Evolutionary conservation across 2,888 invertebrate genomes (phyloP).

Genomic region (Uloborus plumipes): DNA sequence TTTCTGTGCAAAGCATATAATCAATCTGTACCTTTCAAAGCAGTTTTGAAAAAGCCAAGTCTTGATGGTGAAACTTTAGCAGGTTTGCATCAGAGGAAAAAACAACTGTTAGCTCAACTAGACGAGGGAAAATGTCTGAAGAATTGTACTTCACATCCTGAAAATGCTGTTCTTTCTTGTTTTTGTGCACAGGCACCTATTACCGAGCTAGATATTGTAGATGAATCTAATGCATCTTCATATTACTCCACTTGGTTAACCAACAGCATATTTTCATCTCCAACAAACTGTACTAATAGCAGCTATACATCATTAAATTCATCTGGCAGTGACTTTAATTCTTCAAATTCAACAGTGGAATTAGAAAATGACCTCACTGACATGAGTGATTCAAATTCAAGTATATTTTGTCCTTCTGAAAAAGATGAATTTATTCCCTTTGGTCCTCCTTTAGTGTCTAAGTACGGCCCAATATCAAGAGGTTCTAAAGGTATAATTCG

Average conservation of each 20-base stretch:
- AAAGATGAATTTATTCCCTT: conserved; percentile 80
- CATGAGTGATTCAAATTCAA: conserved; percentile 26
- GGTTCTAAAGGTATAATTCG: conserved; percentile 51
- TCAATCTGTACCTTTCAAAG: too few species aligned
- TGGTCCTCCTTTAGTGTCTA: conserved; percentile 78
- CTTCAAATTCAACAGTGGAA: conserved; percentile 25
- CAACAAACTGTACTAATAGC: conserved; percentile 23
- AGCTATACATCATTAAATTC: conserved; percentile 23
- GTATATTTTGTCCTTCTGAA: conserved; percentile 71
- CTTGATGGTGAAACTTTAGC: too few species aligned
- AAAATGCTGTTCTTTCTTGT: too few species aligned
- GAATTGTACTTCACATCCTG: too few species aligned
- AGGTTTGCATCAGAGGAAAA: too few species aligned
- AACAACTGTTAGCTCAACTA: too few species aligned
- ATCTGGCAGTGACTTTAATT: conserved; percentile 12
- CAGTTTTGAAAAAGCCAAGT: too few species aligned
- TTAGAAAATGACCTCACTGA: conserved; percentile 32
- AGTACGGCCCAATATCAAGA: conserved; percentile 80
- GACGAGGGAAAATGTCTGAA: too few species aligned
- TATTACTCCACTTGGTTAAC: conserved; percentile 70
- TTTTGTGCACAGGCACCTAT: too few species aligned
- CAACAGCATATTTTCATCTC: conserved; percentile 67
- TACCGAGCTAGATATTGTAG: conserved; percentile 9
- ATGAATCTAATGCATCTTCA: conserved; percentile 55
- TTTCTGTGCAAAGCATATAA: too few species aligned